Evolutionary conservation across 2,113 vertebrate species (phyloP), one percentile per base, ranked within the genome.

Genomic region (Leuciscus idus): DNA sequence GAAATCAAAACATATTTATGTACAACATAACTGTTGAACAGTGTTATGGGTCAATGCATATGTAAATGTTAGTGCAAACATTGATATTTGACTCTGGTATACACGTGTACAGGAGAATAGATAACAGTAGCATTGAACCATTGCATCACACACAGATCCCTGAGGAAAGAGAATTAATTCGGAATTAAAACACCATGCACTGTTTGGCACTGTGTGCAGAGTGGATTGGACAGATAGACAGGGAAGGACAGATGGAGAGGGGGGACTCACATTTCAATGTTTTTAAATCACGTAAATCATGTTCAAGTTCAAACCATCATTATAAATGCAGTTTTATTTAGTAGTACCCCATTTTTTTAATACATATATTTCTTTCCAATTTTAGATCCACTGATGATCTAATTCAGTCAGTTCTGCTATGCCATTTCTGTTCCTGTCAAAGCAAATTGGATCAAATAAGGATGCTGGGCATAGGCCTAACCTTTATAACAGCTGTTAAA

Each of bases 161-260:
- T 11, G 36, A 70, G 76, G 81, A 85, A 78, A 86, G 76, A 17
- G 46, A 57, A 76, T 76, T 70, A 81, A 75, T 81, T 61, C 75
- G 2, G 30, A 66, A 75, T 74, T 66, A 88, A 84, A 86, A 73
- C 55, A 86, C 75, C 81, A 64, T 88, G 75, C 62, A 77, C 57
- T 11, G 85, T 78, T 83, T 79, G 70, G 62, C 64, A 52, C 33
- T 70, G 61, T 78, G 73, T 85, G 61, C 43, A 59, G 28, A 85
- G 11, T 61, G 21, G 7, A 43, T 12, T n/a, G 55, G 30, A 57
- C 80, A 36, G 79, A 52, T 39, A 43, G 8, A 66, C 1, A 10
- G 57, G 21, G 1, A 61, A 62, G 36, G 26, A 61, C 66, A 75
- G 33, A 43, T 0, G 3, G 13, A 64, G 4, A 26, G 26, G 66